Evolutionary conservation across 2,797 vertebrate species (phyloP).

Genomic region (Serranus cabrilla): DNA sequence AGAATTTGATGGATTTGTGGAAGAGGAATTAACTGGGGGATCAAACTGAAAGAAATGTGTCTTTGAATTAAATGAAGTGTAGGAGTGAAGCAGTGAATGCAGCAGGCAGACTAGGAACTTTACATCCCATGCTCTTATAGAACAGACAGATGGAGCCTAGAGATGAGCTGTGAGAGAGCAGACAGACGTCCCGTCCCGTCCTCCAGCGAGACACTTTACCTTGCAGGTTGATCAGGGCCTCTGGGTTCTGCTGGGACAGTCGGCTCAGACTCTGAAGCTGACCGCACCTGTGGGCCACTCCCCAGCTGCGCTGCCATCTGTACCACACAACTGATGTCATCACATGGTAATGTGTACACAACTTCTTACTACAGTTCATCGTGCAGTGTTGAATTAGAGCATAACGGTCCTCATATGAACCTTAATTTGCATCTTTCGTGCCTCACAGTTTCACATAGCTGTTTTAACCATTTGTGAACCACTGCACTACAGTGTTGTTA

Average conservation of each 20-base stretch:
- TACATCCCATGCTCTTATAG: no score
- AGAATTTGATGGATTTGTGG: no score
- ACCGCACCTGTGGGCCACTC: conserved; percentile 91
- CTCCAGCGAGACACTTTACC: conserved; percentile 81
- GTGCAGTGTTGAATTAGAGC: background rate
- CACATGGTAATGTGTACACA: background rate
- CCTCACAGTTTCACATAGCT: no score
- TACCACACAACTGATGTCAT: conserved; percentile 32
- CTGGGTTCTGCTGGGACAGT: conserved; percentile 91
- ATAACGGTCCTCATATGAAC: no score
- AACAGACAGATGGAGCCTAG: no score
- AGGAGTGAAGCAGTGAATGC: no score
- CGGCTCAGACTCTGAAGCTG: conserved; percentile 95
- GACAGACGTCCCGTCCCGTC: background rate
- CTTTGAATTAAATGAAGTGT: no score
- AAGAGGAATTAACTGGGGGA: no score
- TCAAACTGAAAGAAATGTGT: no score
- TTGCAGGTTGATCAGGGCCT: conserved; percentile 88
- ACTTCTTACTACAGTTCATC: background rate
- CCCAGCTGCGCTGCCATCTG: conserved; percentile 99
- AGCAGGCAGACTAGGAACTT: no score
- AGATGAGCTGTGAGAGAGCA: background rate
- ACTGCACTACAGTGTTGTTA: background rate
- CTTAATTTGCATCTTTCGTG: no score
- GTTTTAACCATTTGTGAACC: no score